Percentiles rank a stretch among this genome's conserved stretches.
Conservation (phyloP, 2,113 vertebrate genomes). For the Nycticryphes semicollaris region DNA sequence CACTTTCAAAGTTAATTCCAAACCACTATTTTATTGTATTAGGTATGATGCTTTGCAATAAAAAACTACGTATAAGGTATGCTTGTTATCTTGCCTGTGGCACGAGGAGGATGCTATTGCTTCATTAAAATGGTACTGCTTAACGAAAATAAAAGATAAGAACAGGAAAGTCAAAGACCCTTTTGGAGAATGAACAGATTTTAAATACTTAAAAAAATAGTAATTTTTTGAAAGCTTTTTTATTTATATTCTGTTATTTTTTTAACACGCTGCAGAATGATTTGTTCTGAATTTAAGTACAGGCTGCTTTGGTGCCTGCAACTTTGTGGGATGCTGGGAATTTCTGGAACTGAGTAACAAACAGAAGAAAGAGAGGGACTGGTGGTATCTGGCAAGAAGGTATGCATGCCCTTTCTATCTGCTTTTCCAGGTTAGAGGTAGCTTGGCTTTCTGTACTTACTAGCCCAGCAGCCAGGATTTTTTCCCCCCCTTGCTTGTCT, state of each 20-base stretch:
- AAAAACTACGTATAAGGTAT: rapidly evolving
- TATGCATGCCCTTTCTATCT: neutral
- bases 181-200: neutral
- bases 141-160: neutral
- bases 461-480: neutral
- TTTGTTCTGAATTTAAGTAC: neutral
- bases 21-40: neutral
- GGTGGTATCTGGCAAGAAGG: neutral
- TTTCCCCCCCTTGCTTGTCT: neutral
- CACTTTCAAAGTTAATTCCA: neutral
- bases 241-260: neutral
- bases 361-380: neutral
- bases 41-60: neutral
- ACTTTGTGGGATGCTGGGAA: neutral
- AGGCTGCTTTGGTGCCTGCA: neutral
- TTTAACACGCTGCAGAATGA: neutral
- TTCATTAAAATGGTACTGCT: neutral
- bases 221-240: neutral
- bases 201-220: neutral
- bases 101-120: neutral
- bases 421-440: neutral
- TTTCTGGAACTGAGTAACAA: neutral
- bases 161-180: neutral
- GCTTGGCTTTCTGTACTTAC: neutral
- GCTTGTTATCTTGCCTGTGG: neutral